phyloP scores from a whole-genome alignment of 2,797 vertebrate species.

The Eremophila alpestris region DNA sequence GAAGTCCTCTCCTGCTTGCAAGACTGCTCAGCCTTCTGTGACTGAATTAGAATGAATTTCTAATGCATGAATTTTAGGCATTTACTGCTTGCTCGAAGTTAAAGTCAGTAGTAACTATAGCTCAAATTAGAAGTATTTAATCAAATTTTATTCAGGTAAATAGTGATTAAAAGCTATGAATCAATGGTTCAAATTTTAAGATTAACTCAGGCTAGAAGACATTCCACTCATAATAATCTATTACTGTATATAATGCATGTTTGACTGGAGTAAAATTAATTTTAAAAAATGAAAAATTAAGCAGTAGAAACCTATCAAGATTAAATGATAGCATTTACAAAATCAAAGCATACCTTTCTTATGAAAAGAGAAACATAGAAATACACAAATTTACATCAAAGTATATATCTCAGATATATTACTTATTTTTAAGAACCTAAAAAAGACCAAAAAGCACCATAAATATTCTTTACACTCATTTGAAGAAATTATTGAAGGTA shows the following conservation, averaged over 20 bases:
- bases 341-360: background rate
- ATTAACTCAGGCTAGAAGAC: background rate
- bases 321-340: background rate
- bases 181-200: background rate
- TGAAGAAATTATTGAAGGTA: background rate
- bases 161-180: conserved; percentile 18
- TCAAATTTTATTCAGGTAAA: conserved; percentile 1
- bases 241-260: background rate
- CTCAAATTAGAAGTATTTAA: background rate
- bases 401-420: background rate
- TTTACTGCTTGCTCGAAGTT: conserved; percentile 42
- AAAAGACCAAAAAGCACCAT: background rate
- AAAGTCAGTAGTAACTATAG: background rate
- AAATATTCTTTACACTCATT: background rate
- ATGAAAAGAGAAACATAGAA: background rate
- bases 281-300: background rate
- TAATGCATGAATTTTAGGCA: conserved; percentile 38
- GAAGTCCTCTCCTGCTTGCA: conserved; percentile 44
- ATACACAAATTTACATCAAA: background rate
- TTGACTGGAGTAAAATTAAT: background rate
- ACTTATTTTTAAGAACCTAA: background rate
- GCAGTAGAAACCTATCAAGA: background rate
- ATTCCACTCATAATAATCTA: background rate
- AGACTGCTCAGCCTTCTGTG: conserved; percentile 59
- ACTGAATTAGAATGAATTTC: conserved; percentile 63